Conservation (phyloP, 1,140 invertebrate genomes). For the Zaprionus ghesquierei region DNA sequence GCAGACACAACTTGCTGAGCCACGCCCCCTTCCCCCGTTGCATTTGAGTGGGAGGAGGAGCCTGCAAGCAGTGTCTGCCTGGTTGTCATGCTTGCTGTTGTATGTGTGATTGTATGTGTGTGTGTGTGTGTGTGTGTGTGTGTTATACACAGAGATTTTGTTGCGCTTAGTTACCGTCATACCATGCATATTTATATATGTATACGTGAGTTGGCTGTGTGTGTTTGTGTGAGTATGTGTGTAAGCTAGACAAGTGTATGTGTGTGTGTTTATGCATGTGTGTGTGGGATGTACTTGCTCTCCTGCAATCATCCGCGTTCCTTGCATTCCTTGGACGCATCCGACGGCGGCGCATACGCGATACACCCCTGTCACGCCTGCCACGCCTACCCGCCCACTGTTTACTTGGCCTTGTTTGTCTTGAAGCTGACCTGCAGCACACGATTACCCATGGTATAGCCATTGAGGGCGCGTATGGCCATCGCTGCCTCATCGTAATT, state of each 20-base stretch:
- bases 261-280: slow-evolving; percentile 22
- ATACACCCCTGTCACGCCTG: no score
- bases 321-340: background rate
- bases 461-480: slow-evolving; percentile 98
- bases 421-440: slow-evolving; percentile 99
- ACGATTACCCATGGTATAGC: slow-evolving; percentile 97
- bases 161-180: slow-evolving; percentile 75
- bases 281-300: slow-evolving; percentile 30
- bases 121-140: slow-evolving; percentile 40
- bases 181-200: slow-evolving; percentile 80
- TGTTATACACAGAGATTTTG: slow-evolving; percentile 70
- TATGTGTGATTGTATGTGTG: background rate
- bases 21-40: background rate
- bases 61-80: background rate
- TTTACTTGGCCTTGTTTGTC: slow-evolving; percentile 92
- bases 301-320: background rate
- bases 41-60: background rate
- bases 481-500: slow-evolving; percentile 99
- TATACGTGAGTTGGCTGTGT: slow-evolving; percentile 40
- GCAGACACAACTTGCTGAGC: background rate
- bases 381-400: background rate
- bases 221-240: slow-evolving; percentile 29
- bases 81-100: background rate
- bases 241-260: slow-evolving; percentile 38
- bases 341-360: no score